Conservation (phyloP, 2,888 invertebrate genomes). For the Ommatoiulus sabulosus region DNA sequence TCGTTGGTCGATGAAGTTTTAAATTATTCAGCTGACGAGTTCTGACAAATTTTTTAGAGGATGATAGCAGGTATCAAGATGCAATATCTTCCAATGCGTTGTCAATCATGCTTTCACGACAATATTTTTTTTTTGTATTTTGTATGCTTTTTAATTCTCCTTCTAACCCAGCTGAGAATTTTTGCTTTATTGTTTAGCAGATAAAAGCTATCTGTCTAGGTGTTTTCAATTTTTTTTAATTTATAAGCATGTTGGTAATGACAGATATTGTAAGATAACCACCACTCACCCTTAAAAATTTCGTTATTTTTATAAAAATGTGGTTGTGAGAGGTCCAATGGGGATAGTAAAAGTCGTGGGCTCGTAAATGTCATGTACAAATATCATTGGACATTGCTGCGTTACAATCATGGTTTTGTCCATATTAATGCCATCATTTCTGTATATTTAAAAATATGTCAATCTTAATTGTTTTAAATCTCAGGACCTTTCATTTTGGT, state of each 20-base stretch:
- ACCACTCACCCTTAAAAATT: background rate
- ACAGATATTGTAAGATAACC: slow-evolving; percentile 1
- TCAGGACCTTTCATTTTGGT: background rate
- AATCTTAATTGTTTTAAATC: background rate
- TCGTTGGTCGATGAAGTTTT: background rate
- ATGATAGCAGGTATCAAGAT: background rate
- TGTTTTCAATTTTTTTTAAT: background rate
- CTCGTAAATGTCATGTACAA: background rate
- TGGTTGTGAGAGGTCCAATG: slow-evolving; percentile 40
- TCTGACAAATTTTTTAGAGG: background rate
- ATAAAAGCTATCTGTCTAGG: background rate
- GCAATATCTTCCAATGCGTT: slow-evolving; percentile 18
- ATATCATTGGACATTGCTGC: background rate
- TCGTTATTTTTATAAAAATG: slow-evolving; percentile 37
- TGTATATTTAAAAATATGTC: background rate
- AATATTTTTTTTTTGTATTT: background rate
- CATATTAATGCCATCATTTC: background rate
- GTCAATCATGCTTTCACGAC: background rate
- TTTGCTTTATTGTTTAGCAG: background rate
- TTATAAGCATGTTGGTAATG: background rate
- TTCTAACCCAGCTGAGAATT: background rate
- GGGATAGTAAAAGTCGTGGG: background rate
- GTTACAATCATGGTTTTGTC: background rate
- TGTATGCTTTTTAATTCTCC: slow-evolving; percentile 4
- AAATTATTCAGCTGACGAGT: background rate